A percentile compares a stretch with the other conserved stretches of the same genome.
Conservation (phyloP, 2,797 vertebrate genomes). For the Siniperca obscura region DNA sequence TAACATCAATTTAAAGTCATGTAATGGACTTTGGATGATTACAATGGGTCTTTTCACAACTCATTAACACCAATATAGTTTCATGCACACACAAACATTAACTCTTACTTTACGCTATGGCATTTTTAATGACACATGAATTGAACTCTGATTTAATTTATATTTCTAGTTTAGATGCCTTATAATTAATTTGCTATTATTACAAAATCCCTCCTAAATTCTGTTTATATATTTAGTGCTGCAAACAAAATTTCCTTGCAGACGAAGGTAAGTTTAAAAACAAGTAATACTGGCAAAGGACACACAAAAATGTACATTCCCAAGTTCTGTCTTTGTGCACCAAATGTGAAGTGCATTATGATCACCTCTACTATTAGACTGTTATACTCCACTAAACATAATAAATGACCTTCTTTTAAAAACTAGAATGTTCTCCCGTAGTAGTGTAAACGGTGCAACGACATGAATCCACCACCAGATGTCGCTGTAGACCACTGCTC, state of each 20-base stretch:
- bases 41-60: neutral
- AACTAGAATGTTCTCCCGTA: neutral
- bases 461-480: conserved; percentile 44
- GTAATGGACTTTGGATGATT: neutral
- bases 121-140: neutral
- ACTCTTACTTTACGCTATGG: neutral
- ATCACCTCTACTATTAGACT: neutral
- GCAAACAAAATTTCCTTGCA: neutral
- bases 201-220: neutral
- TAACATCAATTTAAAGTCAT: neutral
- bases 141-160: neutral
- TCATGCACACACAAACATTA: neutral
- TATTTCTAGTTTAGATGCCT: neutral
- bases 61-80: neutral
- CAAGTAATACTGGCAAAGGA: neutral
- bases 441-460: neutral
- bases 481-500: conserved; percentile 51
- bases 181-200: neutral
- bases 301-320: neutral
- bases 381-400: too few species aligned
- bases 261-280: neutral
- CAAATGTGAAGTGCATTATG: neutral
- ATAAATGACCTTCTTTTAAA: neutral
- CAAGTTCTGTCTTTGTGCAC: neutral
- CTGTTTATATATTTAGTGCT: neutral